Evolutionary conservation across 2,797 vertebrate species (phyloP).

Genomic region (Benthosema pterotum): DNA sequence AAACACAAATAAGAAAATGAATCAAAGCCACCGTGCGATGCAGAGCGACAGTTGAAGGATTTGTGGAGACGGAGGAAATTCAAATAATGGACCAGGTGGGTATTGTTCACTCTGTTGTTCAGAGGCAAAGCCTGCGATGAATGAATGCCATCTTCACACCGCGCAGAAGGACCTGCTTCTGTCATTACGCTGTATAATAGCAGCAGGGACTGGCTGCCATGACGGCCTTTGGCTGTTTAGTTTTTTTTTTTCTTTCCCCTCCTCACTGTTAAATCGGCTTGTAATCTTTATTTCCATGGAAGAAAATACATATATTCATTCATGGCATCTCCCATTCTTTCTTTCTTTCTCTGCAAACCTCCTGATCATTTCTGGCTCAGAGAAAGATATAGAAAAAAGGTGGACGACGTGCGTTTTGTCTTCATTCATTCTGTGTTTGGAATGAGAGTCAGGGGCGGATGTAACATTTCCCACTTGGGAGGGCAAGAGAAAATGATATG

Average conservation of each 20-base stretch:
- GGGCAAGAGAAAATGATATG: too few species aligned
- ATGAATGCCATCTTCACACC: background rate
- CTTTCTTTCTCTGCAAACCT: conserved; percentile 12
- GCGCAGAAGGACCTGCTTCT: conserved; percentile 8
- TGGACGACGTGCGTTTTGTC: conserved; percentile 17
- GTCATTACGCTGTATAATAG: conserved; percentile 10
- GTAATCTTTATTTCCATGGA: background rate
- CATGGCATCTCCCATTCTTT: background rate
- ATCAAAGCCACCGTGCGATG: too few species aligned
- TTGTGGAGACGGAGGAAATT: background rate
- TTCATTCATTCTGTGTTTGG: conserved; percentile 9
- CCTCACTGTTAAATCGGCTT: conserved; percentile 38
- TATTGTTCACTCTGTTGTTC: background rate
- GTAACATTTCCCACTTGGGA: too few species aligned
- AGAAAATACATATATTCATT: conserved; percentile 9
- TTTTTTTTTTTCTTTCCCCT: too few species aligned
- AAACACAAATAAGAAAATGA: too few species aligned
- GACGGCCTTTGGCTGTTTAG: background rate
- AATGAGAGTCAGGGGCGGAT: too few species aligned
- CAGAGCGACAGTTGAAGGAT: background rate
- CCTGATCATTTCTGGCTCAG: conserved; percentile 11
- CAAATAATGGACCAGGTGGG: background rate
- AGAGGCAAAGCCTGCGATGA: background rate
- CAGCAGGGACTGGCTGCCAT: background rate
- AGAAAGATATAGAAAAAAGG: background rate